Conservation (phyloP, 2,888 invertebrate species). For the Hypena proboscidalis region DNA sequence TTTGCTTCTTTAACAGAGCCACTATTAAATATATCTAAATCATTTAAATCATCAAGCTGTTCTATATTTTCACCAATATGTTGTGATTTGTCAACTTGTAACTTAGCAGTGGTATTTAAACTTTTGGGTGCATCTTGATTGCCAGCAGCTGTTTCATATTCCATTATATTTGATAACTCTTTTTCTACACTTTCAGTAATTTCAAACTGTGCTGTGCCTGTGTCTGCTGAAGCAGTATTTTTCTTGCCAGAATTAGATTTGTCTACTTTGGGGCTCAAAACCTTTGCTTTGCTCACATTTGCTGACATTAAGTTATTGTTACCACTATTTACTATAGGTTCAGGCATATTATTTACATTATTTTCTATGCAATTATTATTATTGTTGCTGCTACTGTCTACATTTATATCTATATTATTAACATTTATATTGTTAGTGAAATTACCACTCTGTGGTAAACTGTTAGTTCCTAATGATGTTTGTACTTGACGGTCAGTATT, state of each 20-base stretch:
- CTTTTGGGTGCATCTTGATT: slow-evolving; percentile 27
- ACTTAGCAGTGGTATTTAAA: slow-evolving; percentile 10
- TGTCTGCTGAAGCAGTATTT: slow-evolving; percentile 75
- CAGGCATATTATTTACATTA: slow-evolving; percentile 27
- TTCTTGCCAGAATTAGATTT: slow-evolving; percentile 62
- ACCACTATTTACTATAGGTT: too few relatives aligned
- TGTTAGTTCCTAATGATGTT: slow-evolving; percentile 55
- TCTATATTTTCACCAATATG: slow-evolving; percentile 15
- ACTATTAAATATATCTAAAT: slow-evolving; percentile 70
- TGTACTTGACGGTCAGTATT: slow-evolving; percentile 68
- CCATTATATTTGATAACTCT: slow-evolving; percentile 67
- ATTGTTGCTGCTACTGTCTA: too few relatives aligned
- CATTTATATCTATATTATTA: slow-evolving; percentile 45
- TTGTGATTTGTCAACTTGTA: slow-evolving; percentile 1
- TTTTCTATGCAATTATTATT: too few relatives aligned
- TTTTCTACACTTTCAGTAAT: slow-evolving; percentile 76
- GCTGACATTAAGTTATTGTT: too few relatives aligned
- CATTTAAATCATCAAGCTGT: slow-evolving; percentile 55
- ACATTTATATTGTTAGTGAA: slow-evolving; percentile 24
- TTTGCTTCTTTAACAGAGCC: slow-evolving; percentile 61
- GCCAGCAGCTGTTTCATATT: slow-evolving; percentile 46
- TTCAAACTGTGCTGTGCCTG: slow-evolving; percentile 65
- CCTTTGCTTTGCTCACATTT: slow-evolving; percentile 10
- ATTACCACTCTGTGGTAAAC: slow-evolving; percentile 28
- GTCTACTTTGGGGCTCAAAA: slow-evolving; percentile 14